A percentile compares a stretch with the other conserved stretches of the same genome.
phyloP scores from a whole-genome alignment of 2,113 vertebrate species.

The Sturnus vulgaris region DNA sequence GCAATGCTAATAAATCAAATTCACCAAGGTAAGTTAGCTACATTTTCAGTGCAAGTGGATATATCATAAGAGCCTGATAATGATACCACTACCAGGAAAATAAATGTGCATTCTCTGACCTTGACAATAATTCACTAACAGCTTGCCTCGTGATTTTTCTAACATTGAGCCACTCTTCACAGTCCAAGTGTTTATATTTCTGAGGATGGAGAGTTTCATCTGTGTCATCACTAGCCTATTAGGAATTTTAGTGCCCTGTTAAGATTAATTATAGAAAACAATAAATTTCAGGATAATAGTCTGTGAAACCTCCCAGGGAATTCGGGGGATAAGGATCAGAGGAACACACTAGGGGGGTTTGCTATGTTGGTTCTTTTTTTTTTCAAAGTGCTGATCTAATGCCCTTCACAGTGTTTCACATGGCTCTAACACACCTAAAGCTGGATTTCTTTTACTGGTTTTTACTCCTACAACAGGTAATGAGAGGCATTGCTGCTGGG shows the following conservation, averaged over 20 bases:
- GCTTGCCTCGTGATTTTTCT: constrained; percentile 55
- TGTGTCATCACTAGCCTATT: neutral
- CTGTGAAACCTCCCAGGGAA: neutral
- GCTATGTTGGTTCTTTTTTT: neutral
- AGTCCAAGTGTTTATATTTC: constrained; percentile 25
- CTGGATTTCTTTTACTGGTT: neutral
- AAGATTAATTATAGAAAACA: neutral
- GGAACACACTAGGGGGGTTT: neutral
- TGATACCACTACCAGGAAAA: constrained; percentile 71
- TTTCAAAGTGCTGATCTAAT: neutral
- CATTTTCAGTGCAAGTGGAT: constrained; percentile 70
- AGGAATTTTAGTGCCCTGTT: neutral
- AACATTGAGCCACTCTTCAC: constrained; percentile 28
- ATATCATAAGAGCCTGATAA: constrained; percentile 75
- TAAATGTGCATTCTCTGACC: constrained; percentile 71
- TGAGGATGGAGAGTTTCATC: neutral
- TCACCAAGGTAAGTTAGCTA: constrained; percentile 75
- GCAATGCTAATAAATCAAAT: constrained; percentile 77
- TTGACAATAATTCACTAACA: constrained; percentile 75
- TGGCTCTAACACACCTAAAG: neutral
- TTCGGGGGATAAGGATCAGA: neutral
- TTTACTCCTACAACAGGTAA: neutral
- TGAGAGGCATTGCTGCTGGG: neutral
- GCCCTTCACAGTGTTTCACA: neutral
- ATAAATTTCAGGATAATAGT: neutral